phyloP scores from a whole-genome alignment of 2,888 invertebrate species.

The Aproaerema taeniolella region DNA sequence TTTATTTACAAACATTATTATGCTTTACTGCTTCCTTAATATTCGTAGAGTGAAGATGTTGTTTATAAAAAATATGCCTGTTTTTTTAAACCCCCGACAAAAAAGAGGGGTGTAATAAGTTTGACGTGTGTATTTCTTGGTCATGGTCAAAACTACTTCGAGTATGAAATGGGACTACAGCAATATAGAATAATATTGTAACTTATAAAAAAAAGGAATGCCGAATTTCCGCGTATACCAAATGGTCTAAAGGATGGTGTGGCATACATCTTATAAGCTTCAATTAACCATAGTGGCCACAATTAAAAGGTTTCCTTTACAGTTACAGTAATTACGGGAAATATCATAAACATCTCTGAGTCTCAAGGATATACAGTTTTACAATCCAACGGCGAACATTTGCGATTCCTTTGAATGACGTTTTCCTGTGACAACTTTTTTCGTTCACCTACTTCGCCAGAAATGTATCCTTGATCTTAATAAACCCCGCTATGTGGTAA shows the following conservation, averaged over 20 bases:
- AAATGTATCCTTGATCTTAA: conserved; percentile 19
- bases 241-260: conserved; percentile 17
- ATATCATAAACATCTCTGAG: conserved; percentile 56
- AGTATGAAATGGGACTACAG: no score
- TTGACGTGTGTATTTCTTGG: no score
- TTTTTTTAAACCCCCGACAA: no score
- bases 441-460: conserved; percentile 25
- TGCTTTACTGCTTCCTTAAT: no score
- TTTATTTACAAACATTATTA: conserved; percentile 3
- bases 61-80: no score
- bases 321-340: conserved; percentile 65
- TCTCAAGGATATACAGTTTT: conserved; percentile 46
- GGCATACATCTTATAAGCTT: conserved; percentile 23
- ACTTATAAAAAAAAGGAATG: no score
- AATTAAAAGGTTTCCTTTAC: conserved; percentile 48
- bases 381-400: conserved; percentile 31
- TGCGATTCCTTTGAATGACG: conserved; percentile 40
- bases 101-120: no score
- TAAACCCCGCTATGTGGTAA: conserved; percentile 9
- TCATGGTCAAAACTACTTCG: no score
- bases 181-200: no score
- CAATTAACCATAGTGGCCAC: conserved; percentile 41
- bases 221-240: no score
- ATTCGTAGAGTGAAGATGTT: no score
- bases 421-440: conserved; percentile 53